Conservation (phyloP, 2,113 vertebrate species). For the Halichoeres trimaculatus region DNA sequence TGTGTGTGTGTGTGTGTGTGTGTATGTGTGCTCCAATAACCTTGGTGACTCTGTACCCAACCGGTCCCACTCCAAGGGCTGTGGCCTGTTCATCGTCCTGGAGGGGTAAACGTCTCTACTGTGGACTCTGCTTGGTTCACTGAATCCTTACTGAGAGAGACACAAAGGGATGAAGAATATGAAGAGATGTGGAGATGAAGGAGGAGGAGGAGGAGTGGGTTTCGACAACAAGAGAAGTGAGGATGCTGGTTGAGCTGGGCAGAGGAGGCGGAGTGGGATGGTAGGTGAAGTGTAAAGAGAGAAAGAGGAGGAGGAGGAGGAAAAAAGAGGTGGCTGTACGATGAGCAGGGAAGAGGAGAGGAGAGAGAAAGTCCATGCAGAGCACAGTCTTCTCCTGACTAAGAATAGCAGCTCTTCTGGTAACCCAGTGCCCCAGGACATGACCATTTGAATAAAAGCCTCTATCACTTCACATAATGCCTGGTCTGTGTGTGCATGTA, state of each 20-base stretch:
- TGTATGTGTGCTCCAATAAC: slow-evolving; percentile 48
- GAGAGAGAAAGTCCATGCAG: slow-evolving; percentile 55
- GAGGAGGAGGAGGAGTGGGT: slow-evolving; percentile 53
- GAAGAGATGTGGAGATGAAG: slow-evolving; percentile 54
- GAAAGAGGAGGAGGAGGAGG: slow-evolving; percentile 33
- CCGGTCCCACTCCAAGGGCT: slow-evolving; percentile 39
- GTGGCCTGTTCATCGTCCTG: slow-evolving; percentile 43
- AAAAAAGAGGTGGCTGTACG: slow-evolving; percentile 52
- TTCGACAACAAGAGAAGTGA: slow-evolving; percentile 64
- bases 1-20: slow-evolving; percentile 13
- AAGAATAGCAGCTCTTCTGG: slow-evolving; percentile 80
- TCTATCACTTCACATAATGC: slow-evolving; percentile 65
- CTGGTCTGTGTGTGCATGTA: slow-evolving; percentile 28
- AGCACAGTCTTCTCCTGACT: slow-evolving; percentile 62
- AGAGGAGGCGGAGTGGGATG: slow-evolving; percentile 75
- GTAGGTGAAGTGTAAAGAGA: slow-evolving; percentile 70
- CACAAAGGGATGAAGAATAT: slow-evolving; percentile 64
- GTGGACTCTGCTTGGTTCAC: slow-evolving; percentile 67
- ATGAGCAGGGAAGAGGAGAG: slow-evolving; percentile 44
- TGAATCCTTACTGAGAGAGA: slow-evolving; percentile 65
- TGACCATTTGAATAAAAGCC: slow-evolving; percentile 77
- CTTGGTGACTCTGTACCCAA: slow-evolving; percentile 32
- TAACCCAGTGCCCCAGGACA: slow-evolving; percentile 78
- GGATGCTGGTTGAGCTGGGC: slow-evolving; percentile 56
- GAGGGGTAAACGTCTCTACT: slow-evolving; percentile 61